A percentile compares a stretch with the other conserved stretches of the same genome.
phyloP scores from a whole-genome alignment of 2,888 invertebrate genomes.

The Oscheius sp. region DNA sequence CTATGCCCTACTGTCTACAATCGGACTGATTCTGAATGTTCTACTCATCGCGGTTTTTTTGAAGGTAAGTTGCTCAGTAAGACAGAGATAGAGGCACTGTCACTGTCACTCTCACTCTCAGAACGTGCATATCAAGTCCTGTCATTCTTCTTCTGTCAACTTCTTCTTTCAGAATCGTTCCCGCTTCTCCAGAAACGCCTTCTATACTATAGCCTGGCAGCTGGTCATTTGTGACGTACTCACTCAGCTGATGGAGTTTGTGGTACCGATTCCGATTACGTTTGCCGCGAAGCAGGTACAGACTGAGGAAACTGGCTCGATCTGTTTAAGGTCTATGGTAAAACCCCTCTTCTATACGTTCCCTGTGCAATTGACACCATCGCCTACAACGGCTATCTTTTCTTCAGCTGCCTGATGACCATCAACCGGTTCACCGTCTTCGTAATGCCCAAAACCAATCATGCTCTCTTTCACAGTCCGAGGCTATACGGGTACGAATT shows the following conservation, averaged over 20 bases:
- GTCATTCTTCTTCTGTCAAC: too few relatives aligned
- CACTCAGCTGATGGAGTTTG: neutral
- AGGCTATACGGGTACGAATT: conserved; percentile 1
- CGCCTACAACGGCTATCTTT: conserved; percentile 13
- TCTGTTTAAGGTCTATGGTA: conserved; percentile 10
- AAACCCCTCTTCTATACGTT: neutral
- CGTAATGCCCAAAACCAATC: neutral
- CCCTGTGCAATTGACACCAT: conserved; percentile 17
- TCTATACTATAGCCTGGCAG: conserved; percentile 26
- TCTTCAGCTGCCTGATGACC: conserved; percentile 21
- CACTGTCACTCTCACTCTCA: too few relatives aligned
- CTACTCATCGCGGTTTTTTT: neutral
- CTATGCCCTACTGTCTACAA: neutral
- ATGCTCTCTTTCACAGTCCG: neutral
- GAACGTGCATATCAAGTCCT: too few relatives aligned
- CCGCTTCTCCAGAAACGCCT: neutral
- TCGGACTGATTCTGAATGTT: neutral
- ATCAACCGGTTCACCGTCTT: conserved; percentile 23
- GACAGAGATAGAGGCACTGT: too few relatives aligned
- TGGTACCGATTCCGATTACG: conserved; percentile 14
- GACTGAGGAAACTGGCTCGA: too few relatives aligned
- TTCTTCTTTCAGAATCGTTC: too few relatives aligned
- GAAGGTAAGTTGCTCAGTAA: neutral
- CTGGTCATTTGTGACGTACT: conserved; percentile 15
- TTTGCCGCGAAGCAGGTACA: neutral